A percentile compares a stretch with the other conserved stretches of the same genome.
phyloP scores from a whole-genome alignment of 2,113 vertebrate genomes.

The Rhodinocichla rosea region DNA sequence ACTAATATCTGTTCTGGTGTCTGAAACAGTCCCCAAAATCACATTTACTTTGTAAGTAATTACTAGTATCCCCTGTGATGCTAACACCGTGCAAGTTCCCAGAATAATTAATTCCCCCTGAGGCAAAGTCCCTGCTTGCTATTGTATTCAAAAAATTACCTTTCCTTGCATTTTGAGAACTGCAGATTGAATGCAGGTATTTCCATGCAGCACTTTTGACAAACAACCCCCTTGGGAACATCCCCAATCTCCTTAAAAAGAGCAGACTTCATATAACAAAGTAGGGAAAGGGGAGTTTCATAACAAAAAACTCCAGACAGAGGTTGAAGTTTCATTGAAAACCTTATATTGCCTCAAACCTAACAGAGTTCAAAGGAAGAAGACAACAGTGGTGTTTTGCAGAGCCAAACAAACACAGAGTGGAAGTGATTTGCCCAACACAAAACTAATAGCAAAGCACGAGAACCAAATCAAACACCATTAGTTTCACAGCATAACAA shows the following conservation, averaged over 20 bases:
- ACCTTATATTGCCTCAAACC: background rate
- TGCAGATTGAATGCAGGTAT: background rate
- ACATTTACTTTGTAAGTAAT: background rate
- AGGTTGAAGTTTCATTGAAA: background rate
- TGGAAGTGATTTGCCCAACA: background rate
- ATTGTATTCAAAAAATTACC: background rate
- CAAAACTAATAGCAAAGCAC: background rate
- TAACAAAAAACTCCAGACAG: background rate
- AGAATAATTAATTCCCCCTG: background rate
- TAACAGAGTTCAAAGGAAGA: background rate
- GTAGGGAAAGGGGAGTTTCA: background rate
- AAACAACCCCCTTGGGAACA: background rate
- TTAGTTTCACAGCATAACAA: background rate
- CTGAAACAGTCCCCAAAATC: background rate
- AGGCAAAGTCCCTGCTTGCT: background rate
- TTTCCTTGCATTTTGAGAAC: background rate
- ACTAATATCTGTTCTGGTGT: background rate
- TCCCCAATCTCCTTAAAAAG: background rate
- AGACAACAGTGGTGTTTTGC: background rate
- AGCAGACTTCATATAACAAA: background rate
- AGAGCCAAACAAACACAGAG: background rate
- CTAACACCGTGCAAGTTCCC: background rate
- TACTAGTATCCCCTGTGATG: background rate
- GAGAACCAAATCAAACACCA: background rate
- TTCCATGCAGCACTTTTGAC: background rate